phyloP scores from a whole-genome alignment of 2,797 vertebrate genomes.

The Gastrophryne carolinensis region DNA sequence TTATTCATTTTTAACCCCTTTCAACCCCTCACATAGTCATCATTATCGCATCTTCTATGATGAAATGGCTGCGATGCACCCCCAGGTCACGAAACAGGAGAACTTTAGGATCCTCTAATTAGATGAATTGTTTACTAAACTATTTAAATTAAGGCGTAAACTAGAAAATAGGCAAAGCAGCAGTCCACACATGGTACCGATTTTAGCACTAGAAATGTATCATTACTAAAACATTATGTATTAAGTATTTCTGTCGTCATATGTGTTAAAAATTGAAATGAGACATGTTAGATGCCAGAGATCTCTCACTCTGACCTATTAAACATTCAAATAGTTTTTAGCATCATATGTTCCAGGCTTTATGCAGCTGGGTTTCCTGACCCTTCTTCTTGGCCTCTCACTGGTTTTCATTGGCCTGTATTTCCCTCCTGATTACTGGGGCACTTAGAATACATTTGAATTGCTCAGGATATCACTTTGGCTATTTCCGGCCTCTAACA shows the following conservation, averaged over 20 bases:
- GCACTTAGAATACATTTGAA: not conserved
- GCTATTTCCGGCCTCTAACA: too few species aligned
- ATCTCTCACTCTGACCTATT: not conserved
- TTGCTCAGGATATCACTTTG: not conserved
- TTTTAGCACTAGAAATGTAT: not conserved
- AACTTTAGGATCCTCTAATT: too few species aligned
- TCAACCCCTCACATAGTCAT: too few species aligned
- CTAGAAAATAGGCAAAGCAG: not conserved
- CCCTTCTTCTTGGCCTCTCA: not conserved
- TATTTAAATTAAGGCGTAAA: too few species aligned
- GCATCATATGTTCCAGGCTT: not conserved
- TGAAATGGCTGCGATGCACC: too few species aligned
- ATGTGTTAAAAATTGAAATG: not conserved
- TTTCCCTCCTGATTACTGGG: constrained; percentile 5
- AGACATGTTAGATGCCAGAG: not conserved
- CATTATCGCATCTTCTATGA: too few species aligned
- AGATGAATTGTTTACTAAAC: too few species aligned
- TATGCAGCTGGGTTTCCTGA: constrained; percentile 2
- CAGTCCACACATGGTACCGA: not conserved
- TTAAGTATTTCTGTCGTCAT: not conserved
- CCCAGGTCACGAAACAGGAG: too few species aligned
- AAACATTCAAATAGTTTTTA: not conserved
- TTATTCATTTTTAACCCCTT: too few species aligned
- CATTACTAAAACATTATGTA: not conserved
- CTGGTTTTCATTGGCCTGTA: constrained; percentile 16